phyloP scores from a whole-genome alignment of 2,797 vertebrate species.

The Acipenser oxyrinchus region DNA sequence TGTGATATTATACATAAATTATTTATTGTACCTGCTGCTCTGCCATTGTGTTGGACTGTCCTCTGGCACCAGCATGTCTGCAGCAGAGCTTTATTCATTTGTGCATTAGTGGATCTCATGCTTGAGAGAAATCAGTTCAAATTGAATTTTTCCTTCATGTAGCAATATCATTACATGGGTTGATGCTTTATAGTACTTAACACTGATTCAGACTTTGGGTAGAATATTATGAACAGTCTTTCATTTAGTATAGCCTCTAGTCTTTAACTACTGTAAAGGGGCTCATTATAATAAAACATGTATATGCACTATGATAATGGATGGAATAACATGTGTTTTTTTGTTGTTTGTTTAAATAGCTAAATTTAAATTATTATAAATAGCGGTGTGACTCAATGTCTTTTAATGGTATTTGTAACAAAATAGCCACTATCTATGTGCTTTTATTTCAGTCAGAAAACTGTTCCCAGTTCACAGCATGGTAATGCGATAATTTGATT shows the following conservation, averaged over 20 bases:
- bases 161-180: constrained; percentile 9
- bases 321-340: not conserved
- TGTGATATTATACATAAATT: constrained; percentile 62
- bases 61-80: constrained; percentile 40
- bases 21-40: constrained; percentile 54
- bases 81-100: constrained; percentile 38
- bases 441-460: no score
- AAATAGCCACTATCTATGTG: no score
- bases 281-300: not conserved
- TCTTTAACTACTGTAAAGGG: constrained; percentile 6
- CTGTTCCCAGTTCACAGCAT: no score
- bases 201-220: constrained; percentile 11
- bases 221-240: constrained; percentile 2
- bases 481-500: no score
- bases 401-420: no score
- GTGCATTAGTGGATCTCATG: constrained; percentile 41
- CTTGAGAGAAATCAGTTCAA: constrained; percentile 39
- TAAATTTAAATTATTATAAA: no score
- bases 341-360: not conserved
- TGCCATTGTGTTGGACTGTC: constrained; percentile 40
- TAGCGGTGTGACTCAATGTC: no score
- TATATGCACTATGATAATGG: not conserved
- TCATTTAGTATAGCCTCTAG: constrained; percentile 2
- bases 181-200: constrained; percentile 11
- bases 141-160: constrained; percentile 16